These are phyloP conservation scores for Megastigmus dorsalis DNA, from an alignment of 2,888 invertebrate species.

Conservation along the genomic window DNA sequence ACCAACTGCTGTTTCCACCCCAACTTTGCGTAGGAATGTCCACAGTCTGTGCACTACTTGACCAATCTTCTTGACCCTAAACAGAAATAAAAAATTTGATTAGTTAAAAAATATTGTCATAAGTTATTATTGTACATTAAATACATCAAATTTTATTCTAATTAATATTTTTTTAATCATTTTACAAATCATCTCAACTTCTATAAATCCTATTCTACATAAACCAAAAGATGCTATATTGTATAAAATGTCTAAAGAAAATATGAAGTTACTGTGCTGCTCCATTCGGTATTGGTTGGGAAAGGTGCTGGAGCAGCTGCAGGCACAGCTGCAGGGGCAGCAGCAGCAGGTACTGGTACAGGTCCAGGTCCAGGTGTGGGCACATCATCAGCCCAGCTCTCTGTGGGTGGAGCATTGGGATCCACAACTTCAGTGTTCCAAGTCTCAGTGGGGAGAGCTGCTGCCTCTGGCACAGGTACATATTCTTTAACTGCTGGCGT, in stretches of 20 bases:
- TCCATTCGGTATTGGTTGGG: constrained; percentile 71
- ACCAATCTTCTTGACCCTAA: constrained; percentile 80
- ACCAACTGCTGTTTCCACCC: constrained; percentile 78
- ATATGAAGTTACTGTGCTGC: constrained; percentile 66
- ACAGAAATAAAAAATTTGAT: constrained; percentile 49
- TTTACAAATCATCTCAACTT: too few species aligned
- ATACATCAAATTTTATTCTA: not conserved
- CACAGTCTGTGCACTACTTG: constrained; percentile 72
- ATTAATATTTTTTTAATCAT: not conserved
- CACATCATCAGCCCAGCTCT: constrained; percentile 77
- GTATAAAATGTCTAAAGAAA: too few species aligned
- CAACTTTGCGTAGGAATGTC: constrained; percentile 75
- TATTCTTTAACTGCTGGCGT: constrained; percentile 76
- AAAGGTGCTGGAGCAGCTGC: constrained; percentile 68
- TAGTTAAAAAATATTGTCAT: not conserved
- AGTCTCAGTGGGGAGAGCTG: constrained; percentile 19
- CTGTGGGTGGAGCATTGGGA: constrained; percentile 66
- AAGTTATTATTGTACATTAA: not conserved
- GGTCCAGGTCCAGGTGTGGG: constrained; percentile 66
- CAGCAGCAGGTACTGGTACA: constrained; percentile 67
- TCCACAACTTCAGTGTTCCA: constrained; percentile 74
- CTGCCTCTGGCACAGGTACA: constrained; percentile 66
- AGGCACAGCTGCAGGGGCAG: constrained; percentile 66
- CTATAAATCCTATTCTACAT: too few species aligned
- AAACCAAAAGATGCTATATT: too few species aligned